phyloP scores from a whole-genome alignment of 2,888 invertebrate genomes.

The Aphidius colemani region DNA sequence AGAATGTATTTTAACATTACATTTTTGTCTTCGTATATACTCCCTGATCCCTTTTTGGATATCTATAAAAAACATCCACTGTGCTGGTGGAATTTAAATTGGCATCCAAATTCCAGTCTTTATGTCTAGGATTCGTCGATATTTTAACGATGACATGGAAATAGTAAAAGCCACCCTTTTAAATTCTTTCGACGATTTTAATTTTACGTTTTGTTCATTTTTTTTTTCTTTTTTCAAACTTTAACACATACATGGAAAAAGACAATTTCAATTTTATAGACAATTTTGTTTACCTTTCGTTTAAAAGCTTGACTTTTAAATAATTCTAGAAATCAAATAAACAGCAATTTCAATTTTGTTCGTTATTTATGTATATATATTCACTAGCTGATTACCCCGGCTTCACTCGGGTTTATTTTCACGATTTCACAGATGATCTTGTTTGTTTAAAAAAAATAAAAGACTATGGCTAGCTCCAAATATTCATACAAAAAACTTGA shows the following conservation, averaged over 20 bases:
- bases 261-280: conserved; percentile 21
- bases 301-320: background rate
- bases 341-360: background rate
- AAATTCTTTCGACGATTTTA: conserved; percentile 14
- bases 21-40: background rate
- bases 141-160: conserved; percentile 29
- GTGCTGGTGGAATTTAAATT: conserved; percentile 49
- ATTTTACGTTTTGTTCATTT: background rate
- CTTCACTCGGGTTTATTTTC: too few relatives aligned
- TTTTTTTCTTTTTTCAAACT: background rate
- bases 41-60: background rate
- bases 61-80: background rate
- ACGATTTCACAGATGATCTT: too few relatives aligned
- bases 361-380: conserved; percentile 6
- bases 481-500: too few relatives aligned
- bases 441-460: too few relatives aligned
- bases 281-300: background rate
- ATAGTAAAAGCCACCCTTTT: conserved; percentile 13
- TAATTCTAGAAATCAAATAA: background rate
- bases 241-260: conserved; percentile 1
- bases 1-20: too few relatives aligned
- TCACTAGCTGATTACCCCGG: too few relatives aligned
- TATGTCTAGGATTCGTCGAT: conserved; percentile 30
- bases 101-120: conserved; percentile 39
- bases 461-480: too few relatives aligned